These are phyloP conservation scores for Symphodus melops DNA, from an alignment of 2,113 vertebrate species.

Conservation along the genomic window DNA sequence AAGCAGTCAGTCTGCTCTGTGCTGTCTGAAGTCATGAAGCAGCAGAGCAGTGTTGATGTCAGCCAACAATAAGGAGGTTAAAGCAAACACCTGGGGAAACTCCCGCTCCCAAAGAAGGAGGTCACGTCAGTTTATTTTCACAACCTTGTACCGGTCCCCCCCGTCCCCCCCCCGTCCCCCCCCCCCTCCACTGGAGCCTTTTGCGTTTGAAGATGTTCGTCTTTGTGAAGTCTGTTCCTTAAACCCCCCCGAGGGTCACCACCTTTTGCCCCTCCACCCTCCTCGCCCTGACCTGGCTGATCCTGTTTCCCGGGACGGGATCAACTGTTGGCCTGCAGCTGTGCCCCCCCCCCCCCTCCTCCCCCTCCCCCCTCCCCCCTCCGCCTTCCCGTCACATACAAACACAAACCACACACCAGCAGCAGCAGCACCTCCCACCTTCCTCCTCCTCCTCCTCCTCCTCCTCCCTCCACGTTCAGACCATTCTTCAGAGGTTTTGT, in stretches of 20 bases:
- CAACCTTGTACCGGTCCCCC: slow-evolving; percentile 49
- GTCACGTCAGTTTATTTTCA: slow-evolving; percentile 71
- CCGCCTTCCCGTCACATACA: slow-evolving; percentile 3
- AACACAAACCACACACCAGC: slow-evolving; percentile 25
- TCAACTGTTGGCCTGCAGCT: slow-evolving; percentile 80
- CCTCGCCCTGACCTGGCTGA: slow-evolving; percentile 73
- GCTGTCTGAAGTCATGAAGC: not conserved
- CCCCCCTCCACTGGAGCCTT: slow-evolving; percentile 28
- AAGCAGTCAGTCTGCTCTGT: not conserved
- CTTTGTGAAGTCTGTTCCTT: slow-evolving; percentile 77
- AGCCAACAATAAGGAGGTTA: slow-evolving; percentile 47
- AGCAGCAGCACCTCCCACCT: slow-evolving; percentile 9
- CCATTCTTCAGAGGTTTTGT: slow-evolving; percentile 52
- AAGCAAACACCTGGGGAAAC: slow-evolving; percentile 70
- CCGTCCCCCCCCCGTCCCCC: too few species aligned
- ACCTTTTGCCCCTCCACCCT: slow-evolving; percentile 61
- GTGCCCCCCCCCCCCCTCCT: slow-evolving; percentile 40
- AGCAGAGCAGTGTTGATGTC: slow-evolving; percentile 25
- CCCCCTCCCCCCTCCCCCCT: not conserved
- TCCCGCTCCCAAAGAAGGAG: slow-evolving; percentile 55
- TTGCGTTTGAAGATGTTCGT: slow-evolving; percentile 73
- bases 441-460: not conserved
- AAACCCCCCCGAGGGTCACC: slow-evolving; percentile 57
- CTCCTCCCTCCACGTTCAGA: slow-evolving; percentile 15
- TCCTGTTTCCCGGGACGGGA: slow-evolving; percentile 76